A percentile compares a stretch with the other conserved stretches of the same genome.
These are phyloP conservation scores for Eupeodes corollae DNA, from an alignment of 1,140 invertebrate species.

Conservation along the genomic window DNA sequence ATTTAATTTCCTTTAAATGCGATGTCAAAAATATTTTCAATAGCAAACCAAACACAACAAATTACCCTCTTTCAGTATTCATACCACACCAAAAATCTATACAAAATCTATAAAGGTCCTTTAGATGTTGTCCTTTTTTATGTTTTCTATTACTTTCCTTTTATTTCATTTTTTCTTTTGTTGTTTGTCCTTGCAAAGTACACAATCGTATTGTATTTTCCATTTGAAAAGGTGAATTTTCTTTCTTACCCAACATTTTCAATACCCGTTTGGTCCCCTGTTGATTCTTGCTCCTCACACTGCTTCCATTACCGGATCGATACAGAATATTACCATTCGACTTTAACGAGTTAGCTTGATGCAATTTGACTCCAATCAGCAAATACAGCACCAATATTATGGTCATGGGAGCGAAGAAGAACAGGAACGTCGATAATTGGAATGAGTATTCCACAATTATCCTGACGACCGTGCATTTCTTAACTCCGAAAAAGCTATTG, in stretches of 20 bases:
- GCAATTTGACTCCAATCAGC: constrained; percentile 47
- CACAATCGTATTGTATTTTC: not conserved
- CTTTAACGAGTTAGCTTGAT: not conserved
- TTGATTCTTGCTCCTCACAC: constrained; percentile 30
- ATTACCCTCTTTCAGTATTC: too few relatives aligned
- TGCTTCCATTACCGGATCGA: constrained; percentile 9
- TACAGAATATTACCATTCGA: not conserved
- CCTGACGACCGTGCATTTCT: constrained; percentile 45
- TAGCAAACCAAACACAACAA: too few relatives aligned
- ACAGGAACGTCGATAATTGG: constrained; percentile 59
- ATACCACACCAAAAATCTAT: too few relatives aligned
- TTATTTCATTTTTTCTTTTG: not conserved
- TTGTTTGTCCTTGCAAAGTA: not conserved
- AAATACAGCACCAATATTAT: constrained; percentile 61
- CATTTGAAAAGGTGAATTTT: not conserved
- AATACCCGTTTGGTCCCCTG: constrained; percentile 45
- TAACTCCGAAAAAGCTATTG: constrained; percentile 38
- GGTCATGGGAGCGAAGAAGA: constrained; percentile 68
- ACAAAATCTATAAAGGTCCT: too few relatives aligned
- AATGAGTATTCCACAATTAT: constrained; percentile 50
- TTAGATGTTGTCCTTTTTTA: too few relatives aligned
- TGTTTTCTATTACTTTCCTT: not conserved
- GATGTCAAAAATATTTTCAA: too few relatives aligned
- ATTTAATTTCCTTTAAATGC: too few relatives aligned
- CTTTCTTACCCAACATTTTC: constrained; percentile 51